These are phyloP conservation scores for Nixonia krombeini DNA, from an alignment of 1,140 invertebrate genomes.

Conservation along the genomic window DNA sequence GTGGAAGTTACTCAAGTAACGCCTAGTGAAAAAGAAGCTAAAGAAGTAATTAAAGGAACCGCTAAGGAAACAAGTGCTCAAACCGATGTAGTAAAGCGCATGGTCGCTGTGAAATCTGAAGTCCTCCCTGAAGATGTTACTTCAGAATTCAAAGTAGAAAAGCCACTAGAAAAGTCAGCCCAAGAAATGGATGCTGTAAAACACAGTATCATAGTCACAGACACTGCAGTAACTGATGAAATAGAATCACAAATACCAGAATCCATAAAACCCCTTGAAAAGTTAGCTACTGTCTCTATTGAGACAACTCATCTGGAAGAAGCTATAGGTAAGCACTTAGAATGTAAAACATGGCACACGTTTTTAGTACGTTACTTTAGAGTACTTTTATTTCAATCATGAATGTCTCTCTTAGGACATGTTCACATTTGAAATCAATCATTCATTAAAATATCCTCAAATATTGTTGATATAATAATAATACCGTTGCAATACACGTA, in stretches of 20 bases:
- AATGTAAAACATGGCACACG: slow-evolving; percentile 4
- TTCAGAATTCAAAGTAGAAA: slow-evolving; percentile 57
- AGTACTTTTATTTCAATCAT: no score
- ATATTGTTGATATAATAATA: no score
- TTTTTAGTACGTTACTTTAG: no score
- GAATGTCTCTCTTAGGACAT: no score
- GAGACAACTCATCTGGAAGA: slow-evolving; percentile 66
- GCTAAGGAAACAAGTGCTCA: slow-evolving; percentile 64
- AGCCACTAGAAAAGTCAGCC: slow-evolving; percentile 56
- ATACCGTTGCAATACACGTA: no score
- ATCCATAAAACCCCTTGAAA: slow-evolving; percentile 56
- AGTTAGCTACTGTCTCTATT: slow-evolving; percentile 54
- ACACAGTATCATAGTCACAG: slow-evolving; percentile 72
- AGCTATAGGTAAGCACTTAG: slow-evolving; percentile 71
- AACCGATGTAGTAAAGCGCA: slow-evolving; percentile 59
- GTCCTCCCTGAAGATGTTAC: slow-evolving; percentile 55
- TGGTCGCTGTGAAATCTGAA: slow-evolving; percentile 65
- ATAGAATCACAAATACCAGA: slow-evolving; percentile 68
- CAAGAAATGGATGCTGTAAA: slow-evolving; percentile 62
- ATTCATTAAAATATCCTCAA: no score
- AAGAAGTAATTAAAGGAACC: slow-evolving; percentile 61
- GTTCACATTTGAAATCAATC: no score
- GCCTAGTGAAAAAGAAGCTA: slow-evolving; percentile 60
- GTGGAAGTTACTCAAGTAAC: slow-evolving; percentile 60
- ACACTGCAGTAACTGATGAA: slow-evolving; percentile 68